phyloP scores from a whole-genome alignment of 2,113 vertebrate species.

The Serilophus lunatus region DNA sequence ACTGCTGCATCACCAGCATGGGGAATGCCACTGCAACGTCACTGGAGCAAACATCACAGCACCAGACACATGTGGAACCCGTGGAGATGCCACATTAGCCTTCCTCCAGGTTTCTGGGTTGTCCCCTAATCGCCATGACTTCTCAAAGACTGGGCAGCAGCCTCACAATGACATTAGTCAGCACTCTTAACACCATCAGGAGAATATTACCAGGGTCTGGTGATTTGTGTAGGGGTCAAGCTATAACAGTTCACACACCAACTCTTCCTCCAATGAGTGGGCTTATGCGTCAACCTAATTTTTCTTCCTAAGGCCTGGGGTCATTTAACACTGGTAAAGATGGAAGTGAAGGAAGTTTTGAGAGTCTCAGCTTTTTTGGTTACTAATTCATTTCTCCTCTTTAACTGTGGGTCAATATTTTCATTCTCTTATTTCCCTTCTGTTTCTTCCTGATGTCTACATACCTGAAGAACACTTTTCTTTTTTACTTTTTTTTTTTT shows the following conservation, averaged over 20 bases:
- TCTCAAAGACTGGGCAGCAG: background rate
- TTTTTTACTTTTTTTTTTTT: no score
- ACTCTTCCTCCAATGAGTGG: background rate
- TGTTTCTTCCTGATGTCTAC: background rate
- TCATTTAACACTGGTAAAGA: background rate
- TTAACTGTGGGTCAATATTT: background rate
- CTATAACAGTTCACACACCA: background rate
- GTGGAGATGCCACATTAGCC: background rate
- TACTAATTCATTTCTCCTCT: background rate
- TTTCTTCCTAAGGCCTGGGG: background rate
- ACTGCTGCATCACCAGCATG: no score
- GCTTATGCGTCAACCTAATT: background rate
- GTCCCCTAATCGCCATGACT: background rate
- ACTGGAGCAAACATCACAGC: no score
- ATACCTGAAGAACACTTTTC: background rate
- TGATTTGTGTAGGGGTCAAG: background rate
- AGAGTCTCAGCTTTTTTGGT: background rate
- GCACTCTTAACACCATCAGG: background rate
- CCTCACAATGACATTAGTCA: background rate
- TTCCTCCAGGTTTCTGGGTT: background rate
- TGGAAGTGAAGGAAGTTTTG: rapidly evolving
- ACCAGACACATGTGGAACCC: no score
- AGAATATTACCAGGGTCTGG: background rate
- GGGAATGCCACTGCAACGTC: no score
- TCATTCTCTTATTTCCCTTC: background rate